phyloP scores from a whole-genome alignment of 2,113 vertebrate genomes.

The Peromyscus californicus region DNA sequence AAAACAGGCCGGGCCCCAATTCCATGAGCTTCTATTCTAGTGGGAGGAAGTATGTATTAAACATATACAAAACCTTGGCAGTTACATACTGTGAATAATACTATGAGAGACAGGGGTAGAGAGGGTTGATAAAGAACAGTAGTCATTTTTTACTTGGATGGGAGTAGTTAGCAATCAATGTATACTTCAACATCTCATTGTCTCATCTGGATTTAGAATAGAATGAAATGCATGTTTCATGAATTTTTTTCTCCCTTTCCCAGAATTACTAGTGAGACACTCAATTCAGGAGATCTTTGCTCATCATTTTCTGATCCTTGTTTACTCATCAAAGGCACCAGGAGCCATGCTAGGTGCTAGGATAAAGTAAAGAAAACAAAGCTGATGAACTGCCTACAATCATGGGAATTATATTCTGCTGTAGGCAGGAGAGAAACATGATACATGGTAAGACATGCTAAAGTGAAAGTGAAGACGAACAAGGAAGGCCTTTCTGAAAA shows the following conservation, averaged over 20 bases:
- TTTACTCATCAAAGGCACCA: conserved; percentile 18
- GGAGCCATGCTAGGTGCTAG: neutral
- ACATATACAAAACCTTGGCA: neutral
- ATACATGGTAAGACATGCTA: neutral
- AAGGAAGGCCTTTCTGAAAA: conserved; percentile 24
- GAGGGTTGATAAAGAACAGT: conserved; percentile 1
- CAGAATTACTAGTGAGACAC: conserved; percentile 23
- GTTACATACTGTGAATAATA: conserved; percentile 1
- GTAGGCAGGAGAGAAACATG: neutral
- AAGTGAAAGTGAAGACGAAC: neutral
- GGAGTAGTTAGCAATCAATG: neutral
- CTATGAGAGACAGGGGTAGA: conserved; percentile 41
- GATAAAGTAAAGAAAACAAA: neutral
- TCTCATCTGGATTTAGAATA: conserved; percentile 39
- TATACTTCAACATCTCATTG: conserved; percentile 2
- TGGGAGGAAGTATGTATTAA: conserved; percentile 34
- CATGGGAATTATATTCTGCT: neutral
- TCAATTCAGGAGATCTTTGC: neutral
- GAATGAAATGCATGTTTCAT: conserved; percentile 10
- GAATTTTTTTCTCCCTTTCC: neutral
- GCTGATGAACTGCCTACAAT: neutral
- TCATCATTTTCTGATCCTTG: conserved; percentile 14
- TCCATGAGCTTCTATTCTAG: neutral
- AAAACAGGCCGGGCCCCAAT: neutral
- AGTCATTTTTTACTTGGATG: conserved; percentile 16